Base-by-base conservation (phyloP, 1,140 invertebrate species). In the Zophobas morio region DNA sequence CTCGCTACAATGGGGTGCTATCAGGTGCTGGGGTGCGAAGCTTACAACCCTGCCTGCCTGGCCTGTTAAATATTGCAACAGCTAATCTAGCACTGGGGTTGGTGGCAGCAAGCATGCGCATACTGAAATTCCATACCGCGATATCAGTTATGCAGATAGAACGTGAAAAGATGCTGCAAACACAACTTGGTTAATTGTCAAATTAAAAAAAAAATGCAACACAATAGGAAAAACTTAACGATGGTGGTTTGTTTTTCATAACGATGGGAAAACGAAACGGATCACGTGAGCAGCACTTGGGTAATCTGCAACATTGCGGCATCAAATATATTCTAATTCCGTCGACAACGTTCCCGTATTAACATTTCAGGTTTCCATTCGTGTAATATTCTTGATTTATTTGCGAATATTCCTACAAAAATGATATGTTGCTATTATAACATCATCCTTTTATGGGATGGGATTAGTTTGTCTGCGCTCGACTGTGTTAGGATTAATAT, bases 71-170 rank as follows among this genome's bases (percentile, higher is more conserved):
- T 80, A 80, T 80, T 80, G 76, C 79, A 80, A 77, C 57, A 78
- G 79, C 79, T 80, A 80, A 80, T 78, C 79, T 80, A 80, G 72
- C 76, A 75, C 76, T 75, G 76, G 79, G 73, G 79, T 74, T 71
- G 76, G 76, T 70, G 76, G 57, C 42, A 74, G 47, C 47, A 66
- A 49, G 75, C 60, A 47, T 75, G 74, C 72, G 75, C 75, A 75
- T 51, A 34, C 20, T 47, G 40, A 40, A 53, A 75, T 49, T 60
- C 63, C 70, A 60, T 78, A 78, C 63, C 51, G 63, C 70, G 66
- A 71, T 78, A 80, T 80, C 76, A 80, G 77, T 80, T 80, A 80
- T 80, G 79, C 79, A 80, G 76, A 78, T 78, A 80, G 78, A 78
- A 54, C 76, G 79, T 57, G 66, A 51, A 78, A 77, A 78, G 76